Evolutionary conservation across 2,113 vertebrate species (phyloP).

Genomic region (Barnardius zonarius): DNA sequence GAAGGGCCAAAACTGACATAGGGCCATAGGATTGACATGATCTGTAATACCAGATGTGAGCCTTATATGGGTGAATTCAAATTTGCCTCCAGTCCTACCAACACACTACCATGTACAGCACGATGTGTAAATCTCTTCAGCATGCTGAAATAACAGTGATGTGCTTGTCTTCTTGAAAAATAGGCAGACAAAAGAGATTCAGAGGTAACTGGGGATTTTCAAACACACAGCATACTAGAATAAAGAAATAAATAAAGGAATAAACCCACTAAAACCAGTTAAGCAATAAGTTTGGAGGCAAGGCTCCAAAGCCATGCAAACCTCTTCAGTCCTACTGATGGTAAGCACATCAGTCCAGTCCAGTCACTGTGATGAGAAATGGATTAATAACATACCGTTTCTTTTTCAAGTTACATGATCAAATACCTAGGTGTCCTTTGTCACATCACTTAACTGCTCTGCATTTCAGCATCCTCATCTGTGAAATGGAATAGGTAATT

Average conservation of each 20-base stretch:
- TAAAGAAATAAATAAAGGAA: not conserved
- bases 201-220: not conserved
- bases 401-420: constrained; percentile 57
- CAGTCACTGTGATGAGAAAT: not conserved
- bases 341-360: not conserved
- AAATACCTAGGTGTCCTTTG: constrained; percentile 46
- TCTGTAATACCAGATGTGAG: not conserved
- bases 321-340: not conserved
- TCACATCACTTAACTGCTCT: constrained; percentile 41
- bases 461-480: constrained; percentile 43
- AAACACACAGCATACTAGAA: not conserved
- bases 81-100: not conserved
- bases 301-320: not conserved
- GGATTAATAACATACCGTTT: constrained; percentile 36
- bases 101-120: not conserved
- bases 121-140: not conserved
- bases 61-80: not conserved
- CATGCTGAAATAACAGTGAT: not conserved
- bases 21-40: not conserved
- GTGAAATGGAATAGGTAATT: constrained; percentile 45
- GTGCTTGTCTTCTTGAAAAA: not conserved
- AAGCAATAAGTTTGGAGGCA: not conserved
- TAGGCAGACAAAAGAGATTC: not conserved
- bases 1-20: not conserved
- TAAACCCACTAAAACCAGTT: not conserved